Percentiles rank a stretch among this genome's conserved stretches.
These are phyloP conservation scores for Erpobdella octoculata DNA, from an alignment of 2,888 invertebrate genomes.

Conservation along the genomic window DNA sequence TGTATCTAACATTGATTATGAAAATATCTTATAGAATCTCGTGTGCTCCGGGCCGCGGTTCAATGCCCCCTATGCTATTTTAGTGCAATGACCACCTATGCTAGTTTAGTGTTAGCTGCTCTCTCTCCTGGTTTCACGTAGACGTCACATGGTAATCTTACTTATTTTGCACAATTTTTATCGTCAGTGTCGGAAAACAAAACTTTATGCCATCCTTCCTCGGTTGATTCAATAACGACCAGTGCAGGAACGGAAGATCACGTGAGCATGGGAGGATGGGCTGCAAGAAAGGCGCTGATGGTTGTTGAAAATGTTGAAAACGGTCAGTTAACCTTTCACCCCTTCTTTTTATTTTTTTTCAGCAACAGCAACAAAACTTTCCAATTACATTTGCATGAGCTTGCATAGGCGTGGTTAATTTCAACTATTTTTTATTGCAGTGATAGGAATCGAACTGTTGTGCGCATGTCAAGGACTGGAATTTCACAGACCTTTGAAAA, in stretches of 20 bases:
- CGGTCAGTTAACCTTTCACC: constrained; percentile 42
- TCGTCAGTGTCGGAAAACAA: constrained; percentile 62
- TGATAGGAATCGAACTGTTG: constrained; percentile 62
- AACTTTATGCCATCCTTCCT: constrained; percentile 63
- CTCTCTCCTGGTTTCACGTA: no score
- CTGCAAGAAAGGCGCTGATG: constrained; percentile 60
- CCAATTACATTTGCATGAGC: background rate
- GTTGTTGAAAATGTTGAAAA: constrained; percentile 57
- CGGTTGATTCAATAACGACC: constrained; percentile 62
- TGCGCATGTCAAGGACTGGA: constrained; percentile 64
- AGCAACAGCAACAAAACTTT: background rate
- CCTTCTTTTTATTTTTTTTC: background rate
- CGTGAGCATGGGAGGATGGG: constrained; percentile 65
- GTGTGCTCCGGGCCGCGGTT: no score
- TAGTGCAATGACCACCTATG: no score
- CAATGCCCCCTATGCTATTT: no score
- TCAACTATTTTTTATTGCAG: constrained; percentile 43
- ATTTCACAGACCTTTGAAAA: constrained; percentile 61
- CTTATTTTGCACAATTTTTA: constrained; percentile 5
- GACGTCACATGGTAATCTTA: background rate
- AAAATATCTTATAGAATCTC: no score
- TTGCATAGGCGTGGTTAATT: background rate
- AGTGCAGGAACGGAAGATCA: constrained; percentile 65
- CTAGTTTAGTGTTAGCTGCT: no score
- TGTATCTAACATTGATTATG: no score